Evolutionary conservation across 2,113 vertebrate genomes (phyloP).

Genomic region (Castor canadensis): DNA sequence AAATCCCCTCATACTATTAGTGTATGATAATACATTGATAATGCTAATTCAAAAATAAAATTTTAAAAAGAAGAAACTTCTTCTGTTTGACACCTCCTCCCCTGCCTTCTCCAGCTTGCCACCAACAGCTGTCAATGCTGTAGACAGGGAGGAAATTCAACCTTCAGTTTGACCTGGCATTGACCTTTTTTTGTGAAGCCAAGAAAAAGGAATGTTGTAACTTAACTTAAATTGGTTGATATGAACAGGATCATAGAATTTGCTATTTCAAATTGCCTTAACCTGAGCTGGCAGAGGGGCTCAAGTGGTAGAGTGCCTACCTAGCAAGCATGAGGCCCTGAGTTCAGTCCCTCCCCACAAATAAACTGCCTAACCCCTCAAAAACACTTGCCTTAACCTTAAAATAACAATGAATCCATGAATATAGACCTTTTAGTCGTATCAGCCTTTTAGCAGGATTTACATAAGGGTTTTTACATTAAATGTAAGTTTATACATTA

Average conservation of each 20-base stretch:
- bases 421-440: background rate
- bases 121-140: background rate
- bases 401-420: conserved; percentile 3
- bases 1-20: too few species aligned
- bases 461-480: background rate
- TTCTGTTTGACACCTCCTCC: background rate
- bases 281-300: too few species aligned
- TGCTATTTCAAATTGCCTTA: conserved; percentile 28
- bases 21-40: too few species aligned
- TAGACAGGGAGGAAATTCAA: background rate
- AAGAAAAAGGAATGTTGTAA: background rate
- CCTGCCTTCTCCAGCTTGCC: background rate
- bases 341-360: too few species aligned
- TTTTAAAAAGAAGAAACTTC: too few species aligned
- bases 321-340: too few species aligned
- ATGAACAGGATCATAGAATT: background rate
- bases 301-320: too few species aligned
- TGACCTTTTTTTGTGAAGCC: background rate
- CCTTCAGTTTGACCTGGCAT: background rate
- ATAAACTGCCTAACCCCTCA: too few species aligned
- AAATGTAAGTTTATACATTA: background rate
- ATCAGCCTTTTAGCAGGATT: background rate
- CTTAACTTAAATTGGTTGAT: background rate
- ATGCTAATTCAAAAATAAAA: too few species aligned
- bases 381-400: conserved; percentile 10